Evolutionary conservation across 2,797 vertebrate species (phyloP).

Genomic region (Bradypodion ventrale): DNA sequence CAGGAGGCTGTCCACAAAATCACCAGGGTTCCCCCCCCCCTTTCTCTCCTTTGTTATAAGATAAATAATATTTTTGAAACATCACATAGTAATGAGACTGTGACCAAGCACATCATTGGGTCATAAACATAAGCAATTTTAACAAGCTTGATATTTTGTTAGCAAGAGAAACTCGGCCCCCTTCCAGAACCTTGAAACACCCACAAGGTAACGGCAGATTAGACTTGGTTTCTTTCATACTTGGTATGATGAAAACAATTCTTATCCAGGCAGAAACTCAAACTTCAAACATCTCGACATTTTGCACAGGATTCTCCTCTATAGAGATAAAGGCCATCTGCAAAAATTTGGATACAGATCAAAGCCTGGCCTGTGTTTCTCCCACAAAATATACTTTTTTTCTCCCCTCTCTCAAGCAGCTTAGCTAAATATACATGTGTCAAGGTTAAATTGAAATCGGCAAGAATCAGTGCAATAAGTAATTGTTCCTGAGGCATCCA

Average conservation of each 20-base stretch:
- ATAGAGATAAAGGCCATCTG: slow-evolving; percentile 39
- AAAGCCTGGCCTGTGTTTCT: slow-evolving; percentile 4
- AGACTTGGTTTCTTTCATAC: slow-evolving; percentile 17
- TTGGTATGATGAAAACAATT: slow-evolving; percentile 9
- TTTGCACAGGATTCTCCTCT: slow-evolving; percentile 22
- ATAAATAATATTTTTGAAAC: background rate
- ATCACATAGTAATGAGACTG: background rate
- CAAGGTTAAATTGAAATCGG: slow-evolving; percentile 37
- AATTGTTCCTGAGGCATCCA: background rate
- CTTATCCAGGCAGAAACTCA: slow-evolving; percentile 16
- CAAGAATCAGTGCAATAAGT: background rate
- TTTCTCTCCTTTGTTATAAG: background rate
- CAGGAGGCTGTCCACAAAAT: background rate
- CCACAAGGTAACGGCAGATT: slow-evolving; percentile 31
- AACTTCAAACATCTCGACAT: slow-evolving; percentile 38
- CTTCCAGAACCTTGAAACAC: slow-evolving; percentile 30
- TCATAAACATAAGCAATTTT: background rate
- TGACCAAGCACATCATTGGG: background rate
- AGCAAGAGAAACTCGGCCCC: background rate
- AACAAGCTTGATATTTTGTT: slow-evolving; percentile 1
- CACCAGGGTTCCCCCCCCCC: background rate
- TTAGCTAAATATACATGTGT: slow-evolving; percentile 32
- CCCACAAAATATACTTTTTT: slow-evolving; percentile 17
- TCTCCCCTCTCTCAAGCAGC: background rate
- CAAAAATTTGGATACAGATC: slow-evolving; percentile 30